phyloP scores from a whole-genome alignment of 2,797 vertebrate species.

The Thripadectes ignobilis region DNA sequence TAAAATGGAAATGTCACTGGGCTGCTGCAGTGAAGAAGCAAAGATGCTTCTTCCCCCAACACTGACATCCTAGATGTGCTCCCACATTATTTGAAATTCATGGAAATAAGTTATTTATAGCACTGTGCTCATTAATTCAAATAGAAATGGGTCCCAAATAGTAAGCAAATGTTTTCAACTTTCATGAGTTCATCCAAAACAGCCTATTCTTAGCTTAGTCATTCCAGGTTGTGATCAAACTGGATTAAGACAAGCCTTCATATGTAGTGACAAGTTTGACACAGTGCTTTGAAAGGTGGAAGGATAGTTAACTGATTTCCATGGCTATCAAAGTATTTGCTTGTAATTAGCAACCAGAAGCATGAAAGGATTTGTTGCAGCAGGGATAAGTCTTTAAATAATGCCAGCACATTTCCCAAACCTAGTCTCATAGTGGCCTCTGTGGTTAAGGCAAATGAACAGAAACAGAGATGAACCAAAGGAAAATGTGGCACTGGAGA shows the following conservation, averaged over 20 bases:
- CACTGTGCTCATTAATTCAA: background rate
- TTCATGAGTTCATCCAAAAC: background rate
- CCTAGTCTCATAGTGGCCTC: background rate
- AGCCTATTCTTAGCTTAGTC: conserved; percentile 37
- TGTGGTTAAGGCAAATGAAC: background rate
- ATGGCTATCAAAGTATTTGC: conserved; percentile 30
- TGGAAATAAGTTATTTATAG: conserved; percentile 57
- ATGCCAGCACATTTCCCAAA: background rate
- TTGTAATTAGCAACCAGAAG: conserved; percentile 58
- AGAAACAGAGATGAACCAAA: background rate
- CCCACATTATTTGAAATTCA: conserved; percentile 21
- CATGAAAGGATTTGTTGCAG: conserved; percentile 40
- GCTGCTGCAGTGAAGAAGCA: background rate
- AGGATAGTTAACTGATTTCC: conserved; percentile 35
- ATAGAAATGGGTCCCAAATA: conserved; percentile 15
- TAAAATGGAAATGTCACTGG: background rate
- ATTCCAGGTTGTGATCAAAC: conserved; percentile 51
- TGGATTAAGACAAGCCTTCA: conserved; percentile 30
- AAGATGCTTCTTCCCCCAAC: background rate
- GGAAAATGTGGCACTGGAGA: background rate
- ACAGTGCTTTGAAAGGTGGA: conserved; percentile 3
- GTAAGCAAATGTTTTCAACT: conserved; percentile 28
- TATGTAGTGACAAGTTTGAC: conserved; percentile 3
- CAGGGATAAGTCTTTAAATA: conserved; percentile 26
- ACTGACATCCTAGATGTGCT: conserved; percentile 9